Base-by-base conservation (phyloP, 2,113 vertebrate species). In the Bufo bufo region DNA sequence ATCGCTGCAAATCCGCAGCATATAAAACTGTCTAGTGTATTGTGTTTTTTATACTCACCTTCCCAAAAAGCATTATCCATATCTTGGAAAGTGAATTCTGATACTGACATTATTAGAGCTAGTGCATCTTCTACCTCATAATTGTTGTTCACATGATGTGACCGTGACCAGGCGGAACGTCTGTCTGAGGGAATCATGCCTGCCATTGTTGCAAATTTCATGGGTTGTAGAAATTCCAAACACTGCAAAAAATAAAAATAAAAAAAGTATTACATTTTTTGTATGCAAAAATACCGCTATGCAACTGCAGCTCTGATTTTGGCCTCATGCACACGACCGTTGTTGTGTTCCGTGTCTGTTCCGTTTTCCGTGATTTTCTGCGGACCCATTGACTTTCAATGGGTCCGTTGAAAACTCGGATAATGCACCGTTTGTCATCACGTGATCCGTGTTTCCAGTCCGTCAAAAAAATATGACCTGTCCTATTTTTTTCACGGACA, bases 131-230 rank as follows among this genome's bases (percentile, higher is more conserved):
- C 93, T 83, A 90, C 90, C 5, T 95, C 92, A 85, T 33, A 33
- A 93, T 94, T 88, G 5, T 80, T 93, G 77, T 94, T 94, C 83
- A 93, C 93, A 0, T 92, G 93, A 88, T 95, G 96, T 91, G 94
- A 94, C 87, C 92, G 92, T 84, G 93, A 94, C 97, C 97, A 97
- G 5, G 95, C 95, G 9, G 93, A 91, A 0, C 96, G 93, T 87
- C 93, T 95, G 86, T 94, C 94, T 84, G 93, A 94, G 9, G 94
- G 94, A 0, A 93, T 94, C 0, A 94, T 93, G 77, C 92, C 96
- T 79, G 92, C 86, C 80, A 91, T 90, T 0, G 90, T 83, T 0
- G 91, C 89, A 63, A 84, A 87, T 74, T 93, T 92, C 94, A 94
- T 95, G 86, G 84, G 43, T 13, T 0, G 45, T 56, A 49, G 61